Base-by-base conservation (phyloP, 2,113 vertebrate genomes). In the Coturnix japonica region DNA sequence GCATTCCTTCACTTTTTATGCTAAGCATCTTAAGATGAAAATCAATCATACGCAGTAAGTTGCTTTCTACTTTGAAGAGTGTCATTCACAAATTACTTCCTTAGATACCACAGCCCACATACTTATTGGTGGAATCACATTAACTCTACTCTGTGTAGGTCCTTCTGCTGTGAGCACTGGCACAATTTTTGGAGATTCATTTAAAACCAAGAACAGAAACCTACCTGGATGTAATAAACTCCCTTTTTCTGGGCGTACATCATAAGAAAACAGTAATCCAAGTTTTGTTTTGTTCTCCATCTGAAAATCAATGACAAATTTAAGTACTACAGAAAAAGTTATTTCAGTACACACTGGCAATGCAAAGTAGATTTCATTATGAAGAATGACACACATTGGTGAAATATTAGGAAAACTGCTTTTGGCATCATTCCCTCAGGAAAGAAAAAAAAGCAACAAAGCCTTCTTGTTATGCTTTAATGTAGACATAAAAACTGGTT, bases 181-280 rank as follows among this genome's bases (percentile, higher is more conserved):
- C 35, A 26, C 6, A 20, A 69, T 33, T 86, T 56, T 11, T 59
- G 15, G 33, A 61, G 60, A 61, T 41, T 71, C 77, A 61, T 61
- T 37, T 61, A 25, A 79, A 89, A 73, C 20, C 90, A 57, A 94
- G 28, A 75, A 39, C 19, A 78, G 5, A 47, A 81, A 70, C 80
- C 96, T 98, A 99, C 99, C 99, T 99, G 99, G 89, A 99, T 99
- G 87, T 99, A 99, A 96, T 99, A 99, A 93, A 98, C 97, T 4
- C 99, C 99, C 96, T 99, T 99, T 96, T 98, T 99, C 95, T 99
- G 98, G 59, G 99, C 99, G 81, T 99, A 99, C 99, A 99, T 99
- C 99, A 99, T 99, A 85, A 99, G 98, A 96, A 99, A 99, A 94
- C 99, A 99, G 91, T 99, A 99, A 95, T 99, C 99, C 96, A 99